Conservation (phyloP, 2,888 invertebrate species). For the Cephus pulcher region DNA sequence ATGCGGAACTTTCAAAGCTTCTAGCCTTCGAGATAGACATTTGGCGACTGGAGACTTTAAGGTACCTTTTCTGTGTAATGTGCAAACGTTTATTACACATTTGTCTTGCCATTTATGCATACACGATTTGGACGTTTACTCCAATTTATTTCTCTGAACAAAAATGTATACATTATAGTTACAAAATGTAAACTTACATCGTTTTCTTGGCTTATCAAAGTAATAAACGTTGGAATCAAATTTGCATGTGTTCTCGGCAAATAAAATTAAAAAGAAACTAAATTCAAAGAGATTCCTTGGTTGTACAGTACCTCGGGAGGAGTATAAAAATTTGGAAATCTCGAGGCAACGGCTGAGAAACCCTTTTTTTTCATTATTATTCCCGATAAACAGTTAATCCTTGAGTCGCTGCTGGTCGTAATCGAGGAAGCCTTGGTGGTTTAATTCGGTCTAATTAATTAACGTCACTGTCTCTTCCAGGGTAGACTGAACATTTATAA, state of each 20-base stretch:
- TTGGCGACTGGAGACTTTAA: conserved; percentile 91
- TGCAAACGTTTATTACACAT: not conserved
- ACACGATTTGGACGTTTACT: not conserved
- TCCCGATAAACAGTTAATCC: not conserved
- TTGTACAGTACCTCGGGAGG: not conserved
- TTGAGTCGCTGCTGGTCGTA: not conserved
- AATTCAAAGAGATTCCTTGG: not conserved
- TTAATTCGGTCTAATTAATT: not conserved
- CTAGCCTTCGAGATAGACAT: conserved; percentile 81
- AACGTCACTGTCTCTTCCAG: conserved; percentile 65
- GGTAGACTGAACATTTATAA: conserved; percentile 69
- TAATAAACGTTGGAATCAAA: not conserved
- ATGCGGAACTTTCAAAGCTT: conserved; percentile 94
- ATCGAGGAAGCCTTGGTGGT: not conserved
- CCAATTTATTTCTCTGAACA: not conserved
- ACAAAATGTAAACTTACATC: not conserved
- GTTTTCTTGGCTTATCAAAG: not conserved
- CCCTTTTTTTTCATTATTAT: not conserved
- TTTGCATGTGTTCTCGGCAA: no score
- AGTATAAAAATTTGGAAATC: not conserved
- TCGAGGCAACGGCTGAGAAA: not conserved
- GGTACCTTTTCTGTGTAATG: conserved; percentile 35
- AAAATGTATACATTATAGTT: not conserved
- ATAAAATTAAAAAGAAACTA: not conserved
- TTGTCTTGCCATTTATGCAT: not conserved